A percentile compares a stretch with the other conserved stretches of the same genome.
phyloP scores from a whole-genome alignment of 2,113 vertebrate genomes.

The Solenodon paradoxus region DNA sequence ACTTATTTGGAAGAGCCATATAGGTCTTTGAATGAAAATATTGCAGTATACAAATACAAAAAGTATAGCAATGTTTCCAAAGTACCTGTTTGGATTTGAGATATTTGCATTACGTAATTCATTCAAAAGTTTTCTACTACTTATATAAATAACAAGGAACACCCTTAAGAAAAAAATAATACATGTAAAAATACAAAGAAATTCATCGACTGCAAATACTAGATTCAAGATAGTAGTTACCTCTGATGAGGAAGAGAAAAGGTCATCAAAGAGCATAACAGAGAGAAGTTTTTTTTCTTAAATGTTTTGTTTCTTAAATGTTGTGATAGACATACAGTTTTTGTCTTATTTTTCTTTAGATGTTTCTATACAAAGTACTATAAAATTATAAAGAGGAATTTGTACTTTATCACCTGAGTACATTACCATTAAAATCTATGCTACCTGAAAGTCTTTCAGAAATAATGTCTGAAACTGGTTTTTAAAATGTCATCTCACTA shows the following conservation, averaged over 20 bases:
- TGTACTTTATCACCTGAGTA: neutral
- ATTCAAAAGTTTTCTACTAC: neutral
- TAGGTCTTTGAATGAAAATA: conserved; percentile 43
- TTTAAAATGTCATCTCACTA: neutral
- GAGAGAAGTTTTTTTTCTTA: neutral
- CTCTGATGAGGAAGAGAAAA: neutral
- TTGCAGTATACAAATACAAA: conserved; percentile 37
- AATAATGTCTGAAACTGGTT: neutral
- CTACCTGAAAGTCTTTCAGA: neutral
- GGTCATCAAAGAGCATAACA: neutral
- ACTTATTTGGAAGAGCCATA: conserved; percentile 3
- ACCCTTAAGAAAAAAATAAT: neutral
- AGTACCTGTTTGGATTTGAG: neutral
- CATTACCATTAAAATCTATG: neutral
- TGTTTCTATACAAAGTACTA: neutral
- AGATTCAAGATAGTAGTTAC: neutral
- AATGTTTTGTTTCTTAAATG: neutral
- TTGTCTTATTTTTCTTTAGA: neutral
- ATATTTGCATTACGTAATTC: neutral
- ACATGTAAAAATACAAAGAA: neutral
- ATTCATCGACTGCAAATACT: neutral
- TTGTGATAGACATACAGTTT: neutral
- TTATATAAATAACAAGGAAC: neutral
- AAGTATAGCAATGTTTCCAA: neutral
- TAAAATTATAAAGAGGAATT: neutral